Base-by-base conservation (phyloP, 2,113 vertebrate genomes). In the Neomonachus schauinslandi region DNA sequence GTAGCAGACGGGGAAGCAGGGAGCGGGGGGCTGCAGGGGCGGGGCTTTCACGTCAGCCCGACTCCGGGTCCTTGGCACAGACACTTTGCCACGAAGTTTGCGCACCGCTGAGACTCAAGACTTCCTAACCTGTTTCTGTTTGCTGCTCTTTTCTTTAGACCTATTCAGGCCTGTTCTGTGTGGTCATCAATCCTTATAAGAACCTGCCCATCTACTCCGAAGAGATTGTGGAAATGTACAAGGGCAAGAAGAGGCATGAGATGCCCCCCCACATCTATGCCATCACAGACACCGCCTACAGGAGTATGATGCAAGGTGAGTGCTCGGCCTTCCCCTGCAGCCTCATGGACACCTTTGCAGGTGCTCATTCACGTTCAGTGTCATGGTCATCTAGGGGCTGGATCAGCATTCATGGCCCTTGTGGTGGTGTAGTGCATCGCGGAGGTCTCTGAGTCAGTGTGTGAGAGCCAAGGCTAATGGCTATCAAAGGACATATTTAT, bases 301-400 rank as follows among this genome's bases (percentile, higher is more conserved):
- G 99, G 98, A 99, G 99, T 98, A 99, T 99, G 99, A 99, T 99
- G 99, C 99, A 99, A 99, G 99, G 99, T 99, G 98, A 99, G 99
- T 95, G 88, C 28, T 0, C 0, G 0, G 16, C 51, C 83, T 24
- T 26, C 61, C 76, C 55, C 51, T 4, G 59, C 15, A 9, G 81
- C 57, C 82, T 51, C 0, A 4, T 2, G 0, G n/a, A 26, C 0
- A 10, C n/a, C 39, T 26, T 53, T 4, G 19, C 46, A 49, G 71
- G 69, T 36, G 59, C 82, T 69, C 10, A 39, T 24, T 69, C 86
- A 26, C 36, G 13, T 10, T 36, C 39, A 8, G 7, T 10, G 31
- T 49, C 82, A 16, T 0, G 1, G 28, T 6, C n/a, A 13, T 24
- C 67, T 31, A 0, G 15, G 46, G 92, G 36, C 87, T 21, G 39